Percentiles rank a stretch among this genome's conserved stretches.
Evolutionary conservation across 2,113 vertebrate genomes (phyloP).

Genomic region (Manacus vitellinus): DNA sequence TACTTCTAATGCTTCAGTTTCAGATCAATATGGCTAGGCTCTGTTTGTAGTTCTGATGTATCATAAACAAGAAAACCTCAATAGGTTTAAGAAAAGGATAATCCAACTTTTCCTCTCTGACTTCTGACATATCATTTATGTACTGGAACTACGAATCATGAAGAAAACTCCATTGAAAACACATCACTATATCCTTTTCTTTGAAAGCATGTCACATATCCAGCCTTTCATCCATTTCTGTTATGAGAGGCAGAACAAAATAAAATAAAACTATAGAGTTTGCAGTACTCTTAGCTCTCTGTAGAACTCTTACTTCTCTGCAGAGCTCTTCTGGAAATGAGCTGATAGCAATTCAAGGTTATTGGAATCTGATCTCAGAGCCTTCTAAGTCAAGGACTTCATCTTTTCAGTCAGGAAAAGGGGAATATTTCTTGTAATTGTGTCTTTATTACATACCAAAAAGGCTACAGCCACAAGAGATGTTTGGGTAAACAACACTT

Average conservation of each 20-base stretch:
- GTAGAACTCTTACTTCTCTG: not conserved
- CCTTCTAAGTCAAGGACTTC: not conserved
- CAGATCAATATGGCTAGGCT: not conserved
- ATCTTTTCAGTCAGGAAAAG: not conserved
- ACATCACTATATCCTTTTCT: not conserved
- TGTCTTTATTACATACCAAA: not conserved
- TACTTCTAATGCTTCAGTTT: not conserved
- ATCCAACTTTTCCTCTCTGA: not conserved
- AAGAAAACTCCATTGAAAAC: not conserved
- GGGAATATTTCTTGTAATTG: not conserved
- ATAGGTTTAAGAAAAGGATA: not conserved
- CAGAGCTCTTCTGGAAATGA: not conserved
- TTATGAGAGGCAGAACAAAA: not conserved
- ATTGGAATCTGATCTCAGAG: not conserved
- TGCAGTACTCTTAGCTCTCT: not conserved
- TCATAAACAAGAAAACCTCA: not conserved
- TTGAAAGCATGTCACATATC: not conserved
- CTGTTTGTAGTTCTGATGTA: not conserved
- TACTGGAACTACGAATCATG: not conserved
- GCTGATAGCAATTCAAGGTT: not conserved
- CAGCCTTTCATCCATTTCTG: not conserved
- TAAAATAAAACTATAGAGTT: not conserved
- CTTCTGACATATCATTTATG: not conserved
- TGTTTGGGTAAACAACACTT: not conserved
- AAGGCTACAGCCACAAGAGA: not conserved